Percentiles rank a stretch among this genome's conserved stretches.
Conservation (phyloP, 2,888 invertebrate genomes). For the Lypha dubia region DNA sequence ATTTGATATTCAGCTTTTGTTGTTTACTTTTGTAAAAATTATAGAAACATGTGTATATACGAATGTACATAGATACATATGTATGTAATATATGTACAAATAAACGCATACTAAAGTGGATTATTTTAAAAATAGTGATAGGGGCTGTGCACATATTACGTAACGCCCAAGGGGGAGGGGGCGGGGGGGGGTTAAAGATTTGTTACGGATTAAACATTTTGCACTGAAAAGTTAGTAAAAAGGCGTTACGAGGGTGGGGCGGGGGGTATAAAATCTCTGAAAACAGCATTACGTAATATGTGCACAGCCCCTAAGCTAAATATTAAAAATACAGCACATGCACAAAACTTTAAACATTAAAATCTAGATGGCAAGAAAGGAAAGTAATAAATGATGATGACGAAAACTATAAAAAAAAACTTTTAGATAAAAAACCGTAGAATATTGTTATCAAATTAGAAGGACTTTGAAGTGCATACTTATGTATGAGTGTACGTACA, state of each 20-base stretch:
- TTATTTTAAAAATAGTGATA: not conserved
- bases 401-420: conserved; percentile 6
- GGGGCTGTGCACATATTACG: too few species aligned
- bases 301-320: too few species aligned
- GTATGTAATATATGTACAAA: too few species aligned
- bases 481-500: not conserved
- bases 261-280: too few species aligned
- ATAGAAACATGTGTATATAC: not conserved
- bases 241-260: too few species aligned
- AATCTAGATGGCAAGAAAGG: conserved; percentile 10
- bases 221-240: too few species aligned
- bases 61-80: not conserved
- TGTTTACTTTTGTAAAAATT: not conserved
- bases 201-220: too few species aligned
- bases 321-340: not conserved
- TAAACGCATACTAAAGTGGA: not conserved
- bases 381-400: conserved; percentile 8
- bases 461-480: not conserved
- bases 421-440: conserved; percentile 17
- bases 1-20: not conserved
- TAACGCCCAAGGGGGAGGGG: too few species aligned
- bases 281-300: too few species aligned
- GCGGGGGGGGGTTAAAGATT: too few species aligned
- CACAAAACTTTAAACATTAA: conserved; percentile 23
- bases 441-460: conserved; percentile 40